Evolutionary conservation across 2,797 vertebrate genomes (phyloP).

Genomic region (Tangara arthus): DNA sequence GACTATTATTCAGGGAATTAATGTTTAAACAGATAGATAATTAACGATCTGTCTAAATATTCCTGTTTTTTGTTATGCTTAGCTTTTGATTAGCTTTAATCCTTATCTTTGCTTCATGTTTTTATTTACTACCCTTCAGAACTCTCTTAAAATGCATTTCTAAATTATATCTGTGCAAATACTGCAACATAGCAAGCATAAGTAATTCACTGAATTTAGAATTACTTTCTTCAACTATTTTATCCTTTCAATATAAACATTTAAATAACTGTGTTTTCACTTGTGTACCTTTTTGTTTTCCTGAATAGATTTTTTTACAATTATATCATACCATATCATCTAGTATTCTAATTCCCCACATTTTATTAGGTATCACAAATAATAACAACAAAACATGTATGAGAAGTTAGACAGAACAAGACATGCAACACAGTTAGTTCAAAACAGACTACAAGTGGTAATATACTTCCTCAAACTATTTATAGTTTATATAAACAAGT

Average conservation of each 20-base stretch:
- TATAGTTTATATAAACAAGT: background rate
- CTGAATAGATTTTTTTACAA: background rate
- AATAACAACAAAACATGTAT: background rate
- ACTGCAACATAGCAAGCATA: background rate
- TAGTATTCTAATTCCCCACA: background rate
- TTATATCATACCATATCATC: background rate
- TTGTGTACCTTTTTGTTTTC: background rate
- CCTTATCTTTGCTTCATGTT: background rate
- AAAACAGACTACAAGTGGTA: background rate
- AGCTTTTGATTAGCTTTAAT: conserved; percentile 19
- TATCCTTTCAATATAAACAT: background rate
- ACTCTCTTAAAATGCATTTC: background rate
- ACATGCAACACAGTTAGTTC: background rate
- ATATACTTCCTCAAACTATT: background rate
- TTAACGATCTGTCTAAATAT: conserved; percentile 6
- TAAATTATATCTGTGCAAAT: background rate
- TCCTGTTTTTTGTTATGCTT: background rate
- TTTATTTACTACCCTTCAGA: background rate
- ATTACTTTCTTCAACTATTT: background rate
- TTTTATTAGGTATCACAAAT: background rate
- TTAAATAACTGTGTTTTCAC: background rate
- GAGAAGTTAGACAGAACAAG: background rate
- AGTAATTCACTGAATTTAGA: background rate
- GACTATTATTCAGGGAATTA: background rate
- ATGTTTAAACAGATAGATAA: conserved; percentile 32